A percentile compares a stretch with the other conserved stretches of the same genome.
Evolutionary conservation across 2,113 vertebrate genomes (phyloP).

Genomic region (Chelonoidis abingdonii): DNA sequence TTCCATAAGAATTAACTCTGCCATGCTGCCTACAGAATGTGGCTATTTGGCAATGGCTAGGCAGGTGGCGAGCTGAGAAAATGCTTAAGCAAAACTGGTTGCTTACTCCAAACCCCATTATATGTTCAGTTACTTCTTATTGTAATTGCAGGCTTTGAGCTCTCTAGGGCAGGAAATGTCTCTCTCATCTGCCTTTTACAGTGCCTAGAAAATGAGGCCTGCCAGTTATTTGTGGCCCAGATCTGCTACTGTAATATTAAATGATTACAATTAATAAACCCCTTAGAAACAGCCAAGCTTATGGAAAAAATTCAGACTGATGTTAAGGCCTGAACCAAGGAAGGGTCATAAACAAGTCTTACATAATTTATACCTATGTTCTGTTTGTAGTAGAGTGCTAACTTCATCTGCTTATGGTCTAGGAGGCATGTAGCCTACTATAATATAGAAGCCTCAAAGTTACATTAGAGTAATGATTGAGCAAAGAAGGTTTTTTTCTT

Average conservation of each 20-base stretch:
- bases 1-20: not conserved
- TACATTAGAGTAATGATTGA: not conserved
- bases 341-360: not conserved
- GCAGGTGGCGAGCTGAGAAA: not conserved
- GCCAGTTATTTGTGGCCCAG: not conserved
- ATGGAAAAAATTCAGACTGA: not conserved
- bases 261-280: not conserved
- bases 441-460: not conserved
- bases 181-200: not conserved
- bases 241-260: not conserved
- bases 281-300: not conserved
- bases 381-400: not conserved
- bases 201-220: not conserved
- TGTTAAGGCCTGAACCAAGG: not conserved
- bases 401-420: not conserved
- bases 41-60: not conserved
- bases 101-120: not conserved
- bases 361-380: not conserved
- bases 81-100: not conserved
- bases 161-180: not conserved
- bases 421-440: not conserved
- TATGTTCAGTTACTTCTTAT: not conserved
- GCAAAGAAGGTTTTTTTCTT: not conserved
- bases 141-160: not conserved
- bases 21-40: not conserved